Percentiles rank a stretch among this genome's conserved stretches.
These are phyloP conservation scores for Spea bombifrons DNA, from an alignment of 2,113 vertebrate species.

Conservation along the genomic window DNA sequence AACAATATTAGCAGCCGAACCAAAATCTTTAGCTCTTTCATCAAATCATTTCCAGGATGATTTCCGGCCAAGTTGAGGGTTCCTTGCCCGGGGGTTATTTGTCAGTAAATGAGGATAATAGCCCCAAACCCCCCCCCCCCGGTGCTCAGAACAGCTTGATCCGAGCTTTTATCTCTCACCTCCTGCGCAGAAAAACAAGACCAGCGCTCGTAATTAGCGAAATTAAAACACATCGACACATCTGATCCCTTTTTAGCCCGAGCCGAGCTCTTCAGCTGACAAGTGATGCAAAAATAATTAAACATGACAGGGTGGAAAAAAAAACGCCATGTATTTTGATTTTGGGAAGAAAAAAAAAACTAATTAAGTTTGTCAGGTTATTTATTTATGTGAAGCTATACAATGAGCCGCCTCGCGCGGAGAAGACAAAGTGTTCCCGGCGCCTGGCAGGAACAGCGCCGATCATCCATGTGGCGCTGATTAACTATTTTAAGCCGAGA, in stretches of 20 bases:
- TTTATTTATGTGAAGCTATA: constrained; percentile 33
- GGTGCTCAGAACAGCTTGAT: neutral
- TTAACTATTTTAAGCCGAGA: neutral
- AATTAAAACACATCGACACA: constrained; percentile 66
- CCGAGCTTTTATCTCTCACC: neutral
- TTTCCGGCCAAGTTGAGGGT: too few species aligned
- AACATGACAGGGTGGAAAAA: constrained; percentile 61
- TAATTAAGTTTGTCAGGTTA: constrained; percentile 30
- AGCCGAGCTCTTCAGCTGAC: constrained; percentile 64
- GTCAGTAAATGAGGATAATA: too few species aligned
- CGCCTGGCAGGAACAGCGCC: neutral
- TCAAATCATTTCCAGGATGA: too few species aligned
- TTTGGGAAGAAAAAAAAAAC: neutral
- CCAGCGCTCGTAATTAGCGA: constrained; percentile 63
- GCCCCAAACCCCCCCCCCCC: too few species aligned
- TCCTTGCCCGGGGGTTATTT: too few species aligned
- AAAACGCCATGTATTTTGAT: neutral
- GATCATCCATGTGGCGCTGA: neutral
- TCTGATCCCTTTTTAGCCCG: constrained; percentile 64
- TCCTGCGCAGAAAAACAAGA: constrained; percentile 51
- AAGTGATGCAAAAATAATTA: constrained; percentile 73
- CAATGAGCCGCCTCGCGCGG: neutral
- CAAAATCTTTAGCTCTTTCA: too few species aligned
- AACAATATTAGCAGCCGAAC: too few species aligned
- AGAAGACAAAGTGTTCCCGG: constrained; percentile 2